Percentiles rank a stretch among this genome's conserved stretches.
These are phyloP conservation scores for Zosterops borbonicus DNA, from an alignment of 2,113 vertebrate species.

Conservation along the genomic window DNA sequence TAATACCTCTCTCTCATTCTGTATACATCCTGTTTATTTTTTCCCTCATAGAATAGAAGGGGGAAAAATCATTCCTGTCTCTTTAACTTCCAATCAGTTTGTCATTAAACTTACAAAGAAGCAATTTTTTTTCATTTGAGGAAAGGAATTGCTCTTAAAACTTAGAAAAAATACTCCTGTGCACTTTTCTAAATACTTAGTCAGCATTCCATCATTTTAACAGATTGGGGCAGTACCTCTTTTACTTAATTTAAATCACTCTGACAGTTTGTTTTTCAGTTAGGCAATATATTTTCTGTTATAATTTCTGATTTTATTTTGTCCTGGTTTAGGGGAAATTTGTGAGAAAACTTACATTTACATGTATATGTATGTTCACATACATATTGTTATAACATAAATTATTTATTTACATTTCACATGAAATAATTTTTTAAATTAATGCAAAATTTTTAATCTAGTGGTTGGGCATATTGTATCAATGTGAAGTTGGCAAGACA, in stretches of 20 bases:
- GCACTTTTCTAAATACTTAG: background rate
- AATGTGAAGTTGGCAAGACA: background rate
- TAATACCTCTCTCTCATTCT: background rate
- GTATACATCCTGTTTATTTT: background rate
- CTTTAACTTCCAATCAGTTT: background rate
- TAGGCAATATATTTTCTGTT: background rate
- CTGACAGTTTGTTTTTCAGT: background rate
- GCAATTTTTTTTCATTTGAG: background rate
- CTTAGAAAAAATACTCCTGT: background rate
- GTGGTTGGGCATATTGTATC: background rate
- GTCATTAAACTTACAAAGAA: background rate
- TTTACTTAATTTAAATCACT: background rate
- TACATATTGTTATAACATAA: background rate
- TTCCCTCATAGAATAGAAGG: background rate
- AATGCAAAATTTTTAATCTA: background rate
- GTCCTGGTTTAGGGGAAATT: background rate
- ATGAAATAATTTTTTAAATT: background rate
- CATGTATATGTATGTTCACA: accelerated
- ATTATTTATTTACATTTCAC: background rate
- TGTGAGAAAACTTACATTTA: background rate
- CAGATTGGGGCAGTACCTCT: background rate
- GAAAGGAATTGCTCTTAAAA: background rate
- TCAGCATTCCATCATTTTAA: background rate
- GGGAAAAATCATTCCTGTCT: accelerated
- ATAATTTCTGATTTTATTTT: conserved; percentile 1